Percentiles rank a stretch among this genome's conserved stretches.
phyloP scores from a whole-genome alignment of 1,140 invertebrate species.

The Sycophila sp. region DNA sequence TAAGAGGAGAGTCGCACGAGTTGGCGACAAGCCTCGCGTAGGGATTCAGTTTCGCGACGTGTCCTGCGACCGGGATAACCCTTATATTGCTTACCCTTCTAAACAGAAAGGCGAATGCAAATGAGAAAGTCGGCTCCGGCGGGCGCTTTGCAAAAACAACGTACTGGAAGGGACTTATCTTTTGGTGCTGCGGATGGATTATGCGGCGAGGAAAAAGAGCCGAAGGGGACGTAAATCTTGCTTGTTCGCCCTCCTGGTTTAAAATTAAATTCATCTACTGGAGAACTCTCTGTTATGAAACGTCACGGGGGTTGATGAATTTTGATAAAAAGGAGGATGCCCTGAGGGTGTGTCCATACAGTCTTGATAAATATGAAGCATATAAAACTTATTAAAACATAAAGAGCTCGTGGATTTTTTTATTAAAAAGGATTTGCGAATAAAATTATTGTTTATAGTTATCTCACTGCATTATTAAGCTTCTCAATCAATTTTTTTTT shows the following conservation, averaged over 20 bases:
- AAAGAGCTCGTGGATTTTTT: too few relatives aligned
- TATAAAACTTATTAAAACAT: too few relatives aligned
- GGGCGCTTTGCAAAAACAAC: conserved; percentile 15
- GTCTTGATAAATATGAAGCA: too few relatives aligned
- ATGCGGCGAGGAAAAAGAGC: neutral
- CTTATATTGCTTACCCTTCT: conserved; percentile 51
- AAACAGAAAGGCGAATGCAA: conserved; percentile 48
- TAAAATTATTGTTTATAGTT: too few relatives aligned
- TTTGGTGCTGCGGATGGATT: neutral
- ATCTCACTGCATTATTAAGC: too few relatives aligned
- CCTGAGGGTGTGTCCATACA: too few relatives aligned
- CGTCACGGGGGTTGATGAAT: neutral
- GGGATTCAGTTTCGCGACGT: conserved; percentile 56
- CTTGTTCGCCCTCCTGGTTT: neutral
- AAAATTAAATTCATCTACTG: conserved; percentile 29
- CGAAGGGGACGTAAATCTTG: conserved; percentile 19
- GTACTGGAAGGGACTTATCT: neutral
- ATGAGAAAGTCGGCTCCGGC: conserved; percentile 48
- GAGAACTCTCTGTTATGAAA: too few relatives aligned
- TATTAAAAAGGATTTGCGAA: too few relatives aligned
- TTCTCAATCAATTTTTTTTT: too few relatives aligned
- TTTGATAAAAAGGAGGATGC: too few relatives aligned
- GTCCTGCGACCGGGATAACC: conserved; percentile 52
- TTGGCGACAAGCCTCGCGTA: conserved; percentile 33
- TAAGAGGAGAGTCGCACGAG: too few relatives aligned